Conservation (phyloP, 37 sponge, comb jelly and placozoan genomes). For the Geodia barretti region DNA sequence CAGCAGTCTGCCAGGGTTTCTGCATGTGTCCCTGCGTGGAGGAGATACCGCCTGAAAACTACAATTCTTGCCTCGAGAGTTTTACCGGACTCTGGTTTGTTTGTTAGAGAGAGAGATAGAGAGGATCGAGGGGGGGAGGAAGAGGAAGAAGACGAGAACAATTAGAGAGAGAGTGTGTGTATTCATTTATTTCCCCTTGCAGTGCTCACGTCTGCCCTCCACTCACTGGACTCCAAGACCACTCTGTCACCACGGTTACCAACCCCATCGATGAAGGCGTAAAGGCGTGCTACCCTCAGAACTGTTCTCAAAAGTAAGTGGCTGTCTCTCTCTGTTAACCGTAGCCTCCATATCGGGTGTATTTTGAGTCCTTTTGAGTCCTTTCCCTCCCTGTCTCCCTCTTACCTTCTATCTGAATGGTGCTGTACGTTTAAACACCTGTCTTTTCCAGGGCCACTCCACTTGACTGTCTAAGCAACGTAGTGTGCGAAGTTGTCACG, state of each 20-base stretch:
- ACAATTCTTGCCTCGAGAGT: constrained; percentile 3
- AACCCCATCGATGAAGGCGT: too few relatives aligned
- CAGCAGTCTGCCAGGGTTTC: background rate
- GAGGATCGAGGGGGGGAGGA: too few relatives aligned
- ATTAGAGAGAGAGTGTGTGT: too few relatives aligned
- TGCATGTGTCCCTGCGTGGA: constrained; percentile 12
- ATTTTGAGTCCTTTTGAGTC: background rate
- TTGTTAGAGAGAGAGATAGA: too few relatives aligned
- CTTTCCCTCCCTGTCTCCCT: background rate
- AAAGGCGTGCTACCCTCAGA: background rate
- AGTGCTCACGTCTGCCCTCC: too few relatives aligned
- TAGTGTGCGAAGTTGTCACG: background rate
- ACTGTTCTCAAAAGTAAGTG: background rate
- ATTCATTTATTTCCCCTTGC: too few relatives aligned
- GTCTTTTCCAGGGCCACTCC: background rate
- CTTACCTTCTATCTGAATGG: background rate
- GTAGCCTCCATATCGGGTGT: too few relatives aligned
- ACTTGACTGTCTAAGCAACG: background rate
- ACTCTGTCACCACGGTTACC: too few relatives aligned
- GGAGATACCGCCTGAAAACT: constrained; percentile 9
- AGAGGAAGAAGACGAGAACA: too few relatives aligned
- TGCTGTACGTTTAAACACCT: background rate
- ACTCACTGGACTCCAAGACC: too few relatives aligned
- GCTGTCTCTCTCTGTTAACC: background rate
- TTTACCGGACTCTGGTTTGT: background rate